phyloP scores from a whole-genome alignment of 2,888 invertebrate genomes.

The Conistra vaccinii region DNA sequence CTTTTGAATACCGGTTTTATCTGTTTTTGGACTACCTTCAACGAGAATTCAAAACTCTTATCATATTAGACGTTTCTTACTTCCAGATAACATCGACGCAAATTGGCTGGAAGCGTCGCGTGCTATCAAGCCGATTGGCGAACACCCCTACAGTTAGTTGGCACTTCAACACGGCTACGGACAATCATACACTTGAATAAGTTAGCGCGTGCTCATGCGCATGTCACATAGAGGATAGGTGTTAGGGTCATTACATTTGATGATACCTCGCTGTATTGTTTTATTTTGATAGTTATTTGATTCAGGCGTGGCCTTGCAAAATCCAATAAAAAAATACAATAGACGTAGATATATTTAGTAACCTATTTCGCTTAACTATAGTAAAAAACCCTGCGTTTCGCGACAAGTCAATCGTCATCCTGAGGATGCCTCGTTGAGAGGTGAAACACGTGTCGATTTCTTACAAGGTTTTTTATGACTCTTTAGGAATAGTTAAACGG shows the following conservation, averaged over 20 bases:
- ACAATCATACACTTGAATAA: constrained; percentile 65
- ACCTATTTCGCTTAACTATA: too few relatives aligned
- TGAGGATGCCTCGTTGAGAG: too few relatives aligned
- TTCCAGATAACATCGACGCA: neutral
- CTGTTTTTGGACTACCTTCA: neutral
- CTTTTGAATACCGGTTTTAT: too few relatives aligned
- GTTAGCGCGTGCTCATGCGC: constrained; percentile 54
- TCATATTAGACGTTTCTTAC: neutral
- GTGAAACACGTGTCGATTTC: too few relatives aligned
- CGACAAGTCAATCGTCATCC: too few relatives aligned
- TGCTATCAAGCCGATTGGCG: constrained; percentile 27
- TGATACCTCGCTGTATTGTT: neutral
- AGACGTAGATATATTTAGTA: too few relatives aligned
- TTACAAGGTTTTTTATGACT: too few relatives aligned
- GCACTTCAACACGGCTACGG: constrained; percentile 38
- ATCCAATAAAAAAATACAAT: too few relatives aligned
- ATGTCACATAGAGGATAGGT: constrained; percentile 8
- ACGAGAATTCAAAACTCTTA: neutral
- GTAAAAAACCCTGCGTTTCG: too few relatives aligned
- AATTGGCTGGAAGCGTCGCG: constrained; percentile 28
- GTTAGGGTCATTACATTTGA: constrained; percentile 34
- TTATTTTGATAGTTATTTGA: neutral
- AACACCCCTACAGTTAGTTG: constrained; percentile 24
- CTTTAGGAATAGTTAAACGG: too few relatives aligned
- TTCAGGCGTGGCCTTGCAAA: too few relatives aligned